Evolutionary conservation across 1,140 invertebrate species (phyloP).

Genomic region (Trichonephila inaurata): DNA sequence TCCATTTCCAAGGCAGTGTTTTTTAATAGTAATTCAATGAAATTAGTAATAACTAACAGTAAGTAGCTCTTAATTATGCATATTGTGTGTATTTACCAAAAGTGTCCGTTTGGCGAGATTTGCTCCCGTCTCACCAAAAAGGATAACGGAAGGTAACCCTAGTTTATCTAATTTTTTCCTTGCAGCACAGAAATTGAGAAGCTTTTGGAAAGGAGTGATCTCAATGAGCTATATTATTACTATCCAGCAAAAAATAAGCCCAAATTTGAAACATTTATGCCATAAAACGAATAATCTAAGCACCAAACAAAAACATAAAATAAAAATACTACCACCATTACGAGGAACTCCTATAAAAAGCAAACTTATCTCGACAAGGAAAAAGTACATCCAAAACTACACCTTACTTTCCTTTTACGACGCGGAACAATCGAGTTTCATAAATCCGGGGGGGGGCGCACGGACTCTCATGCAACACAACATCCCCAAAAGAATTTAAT

Average conservation of each 20-base stretch:
- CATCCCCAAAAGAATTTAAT: neutral
- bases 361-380: constrained; percentile 15
- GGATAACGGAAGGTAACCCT: no score
- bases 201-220: no score
- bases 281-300: neutral
- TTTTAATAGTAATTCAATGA: no score
- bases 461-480: neutral
- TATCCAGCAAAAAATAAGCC: neutral
- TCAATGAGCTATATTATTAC: neutral
- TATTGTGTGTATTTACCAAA: no score
- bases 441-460: no score
- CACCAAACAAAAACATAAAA: neutral
- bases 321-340: neutral
- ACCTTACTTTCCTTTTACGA: neutral
- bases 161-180: no score
- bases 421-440: neutral
- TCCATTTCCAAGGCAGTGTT: no score
- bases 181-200: no score
- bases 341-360: neutral
- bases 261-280: neutral
- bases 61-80: no score
- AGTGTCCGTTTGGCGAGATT: no score
- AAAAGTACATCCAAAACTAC: neutral
- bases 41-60: no score
- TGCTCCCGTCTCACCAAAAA: no score